phyloP scores from a whole-genome alignment of 53 echinoderm and acorn worm species.

The Stichopus horrens region DNA sequence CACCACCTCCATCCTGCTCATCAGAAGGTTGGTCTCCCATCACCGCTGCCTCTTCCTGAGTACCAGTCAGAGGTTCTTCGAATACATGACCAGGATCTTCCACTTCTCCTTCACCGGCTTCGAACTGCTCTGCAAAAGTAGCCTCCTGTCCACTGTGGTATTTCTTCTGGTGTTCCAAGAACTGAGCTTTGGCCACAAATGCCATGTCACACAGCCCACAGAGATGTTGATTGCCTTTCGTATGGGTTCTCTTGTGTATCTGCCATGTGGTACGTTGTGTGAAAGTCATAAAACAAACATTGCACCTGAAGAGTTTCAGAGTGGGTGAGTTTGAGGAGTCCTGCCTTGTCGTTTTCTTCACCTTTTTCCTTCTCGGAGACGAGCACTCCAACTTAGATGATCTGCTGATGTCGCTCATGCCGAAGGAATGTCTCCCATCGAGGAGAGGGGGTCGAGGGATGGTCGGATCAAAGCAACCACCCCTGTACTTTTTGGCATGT shows the following conservation, averaged over 20 bases:
- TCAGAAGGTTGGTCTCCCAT: neutral
- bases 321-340: slow-evolving; percentile 1
- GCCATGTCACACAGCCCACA: slow-evolving; percentile 31
- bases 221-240: slow-evolving; percentile 45
- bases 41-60: neutral
- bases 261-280: slow-evolving; percentile 45
- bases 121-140: neutral
- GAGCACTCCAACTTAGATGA: neutral
- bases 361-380: neutral
- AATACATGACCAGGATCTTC: neutral
- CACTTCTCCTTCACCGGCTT: neutral
- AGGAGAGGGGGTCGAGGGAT: neutral
- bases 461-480: slow-evolving; percentile 12
- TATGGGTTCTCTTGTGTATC: slow-evolving; percentile 38
- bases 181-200: slow-evolving; percentile 20
- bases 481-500: slow-evolving; percentile 39
- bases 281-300: slow-evolving; percentile 49
- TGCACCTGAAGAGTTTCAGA: slow-evolving; percentile 38
- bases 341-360: slow-evolving; percentile 9
- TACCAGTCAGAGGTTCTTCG: neutral
- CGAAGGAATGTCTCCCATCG: neutral
- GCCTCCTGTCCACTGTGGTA: neutral
- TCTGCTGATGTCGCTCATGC: neutral
- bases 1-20: neutral
- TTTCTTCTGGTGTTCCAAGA: slow-evolving; percentile 43